Evolutionary conservation across 2,888 invertebrate species (phyloP), one percentile per base, ranked within the genome.

Genomic region (Cephonodes hylas): DNA sequence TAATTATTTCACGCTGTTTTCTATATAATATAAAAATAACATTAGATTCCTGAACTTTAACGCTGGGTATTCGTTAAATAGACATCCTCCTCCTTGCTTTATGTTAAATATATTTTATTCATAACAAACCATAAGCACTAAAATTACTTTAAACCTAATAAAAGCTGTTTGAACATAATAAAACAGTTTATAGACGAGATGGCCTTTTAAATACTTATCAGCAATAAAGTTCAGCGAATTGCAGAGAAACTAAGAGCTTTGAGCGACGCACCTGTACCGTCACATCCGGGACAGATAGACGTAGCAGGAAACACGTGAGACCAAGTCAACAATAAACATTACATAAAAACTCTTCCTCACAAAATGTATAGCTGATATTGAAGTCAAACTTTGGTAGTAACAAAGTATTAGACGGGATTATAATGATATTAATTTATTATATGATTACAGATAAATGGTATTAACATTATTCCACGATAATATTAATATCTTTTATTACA

Each of bases 241-340:
- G 27, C 3, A 25, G 27, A 48, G 25, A 15, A 48, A 25, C 48
- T 13, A 22, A 45, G 45, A 48, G 48, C 25, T 27, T 7, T 8
- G 48, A 25, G n/a, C 27, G 8, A 23, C 25, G 18, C 58, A 58
- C 58, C 58, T 58, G 58, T 58, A 42, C 42, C 25, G 25, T 27
- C 27, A 23, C 42, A 58, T 42, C 42, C 58, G 58, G 58, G 15
- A 22, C 8, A 22, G 58, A 58, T 27, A 58, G 27, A 22, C 23
- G 42, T 42, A 42, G 42, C 48, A 53, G 58, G 42, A 58, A 57
- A 57, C 34, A 58, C 58, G 58, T 58, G 58, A 18, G 25, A 48
- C n/a, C n/a, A 48, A 15, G n/a, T 10, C 27, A 48, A 48, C 23
- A 48, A 27, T n/a, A 13, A 27, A 15, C 45, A 10, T 13, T 23